A percentile compares a stretch with the other conserved stretches of the same genome.
These are phyloP conservation scores for Aviceda subcristata DNA, from an alignment of 2,113 vertebrate genomes.

Conservation along the genomic window DNA sequence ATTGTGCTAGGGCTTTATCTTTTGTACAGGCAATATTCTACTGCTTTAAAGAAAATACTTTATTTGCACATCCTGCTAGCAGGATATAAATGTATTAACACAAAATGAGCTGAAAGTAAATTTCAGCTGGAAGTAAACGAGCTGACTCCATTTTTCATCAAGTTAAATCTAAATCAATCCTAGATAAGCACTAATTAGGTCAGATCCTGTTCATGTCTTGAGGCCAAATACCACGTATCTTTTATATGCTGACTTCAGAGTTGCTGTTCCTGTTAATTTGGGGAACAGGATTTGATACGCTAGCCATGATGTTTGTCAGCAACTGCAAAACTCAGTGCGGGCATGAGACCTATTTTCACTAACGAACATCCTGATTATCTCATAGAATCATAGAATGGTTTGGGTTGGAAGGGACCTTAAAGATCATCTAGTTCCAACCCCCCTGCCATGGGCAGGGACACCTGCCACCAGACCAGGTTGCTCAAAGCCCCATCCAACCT, in stretches of 20 bases:
- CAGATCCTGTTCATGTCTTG: not conserved
- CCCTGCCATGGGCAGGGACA: not conserved
- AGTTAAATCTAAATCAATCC: not conserved
- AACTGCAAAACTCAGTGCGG: not conserved
- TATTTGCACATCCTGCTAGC: not conserved
- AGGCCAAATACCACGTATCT: not conserved
- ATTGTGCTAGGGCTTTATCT: not conserved
- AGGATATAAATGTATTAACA: not conserved
- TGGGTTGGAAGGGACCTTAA: not conserved
- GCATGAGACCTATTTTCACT: not conserved
- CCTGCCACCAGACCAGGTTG: not conserved
- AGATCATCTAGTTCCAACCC: not conserved
- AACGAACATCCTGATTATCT: not conserved
- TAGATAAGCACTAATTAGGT: not conserved
- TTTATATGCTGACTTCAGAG: not conserved
- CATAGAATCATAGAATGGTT: not conserved
- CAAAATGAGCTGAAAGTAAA: not conserved
- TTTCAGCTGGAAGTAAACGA: not conserved
- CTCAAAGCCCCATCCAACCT: not conserved
- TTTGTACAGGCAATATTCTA: not conserved
- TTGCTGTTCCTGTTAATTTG: not conserved
- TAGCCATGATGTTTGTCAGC: rapidly evolving
- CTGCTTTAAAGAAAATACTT: not conserved
- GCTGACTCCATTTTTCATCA: not conserved
- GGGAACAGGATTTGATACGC: not conserved